Evolutionary conservation across 92 coral and sea anemone species (phyloP).

Genomic region (Epizoanthus fatuus): DNA sequence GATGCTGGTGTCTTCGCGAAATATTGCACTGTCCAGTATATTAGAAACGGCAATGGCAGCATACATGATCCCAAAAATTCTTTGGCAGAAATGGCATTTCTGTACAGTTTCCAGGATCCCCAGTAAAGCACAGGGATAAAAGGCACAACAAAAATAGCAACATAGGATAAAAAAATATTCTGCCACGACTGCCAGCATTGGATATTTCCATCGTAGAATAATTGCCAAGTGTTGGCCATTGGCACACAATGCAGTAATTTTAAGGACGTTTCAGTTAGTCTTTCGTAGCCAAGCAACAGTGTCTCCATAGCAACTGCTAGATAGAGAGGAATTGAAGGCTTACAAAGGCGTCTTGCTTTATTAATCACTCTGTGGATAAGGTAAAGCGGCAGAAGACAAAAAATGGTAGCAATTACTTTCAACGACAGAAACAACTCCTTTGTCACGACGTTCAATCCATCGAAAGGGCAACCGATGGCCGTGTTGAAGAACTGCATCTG

Average conservation of each 20-base stretch:
- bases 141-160: not conserved
- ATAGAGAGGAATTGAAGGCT: not conserved
- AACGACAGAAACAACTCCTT: not conserved
- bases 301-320: slow-evolving; percentile 16
- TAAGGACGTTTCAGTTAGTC: no score
- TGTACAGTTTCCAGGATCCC: slow-evolving; percentile 6
- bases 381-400: not conserved
- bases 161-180: not conserved
- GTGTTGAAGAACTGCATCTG: no score
- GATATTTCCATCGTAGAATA: slow-evolving; percentile 5
- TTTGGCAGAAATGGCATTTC: not conserved
- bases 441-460: no score
- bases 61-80: slow-evolving; percentile 17
- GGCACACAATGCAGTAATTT: slow-evolving; percentile 12
- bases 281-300: not conserved
- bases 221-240: not conserved
- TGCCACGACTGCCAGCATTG: slow-evolving; percentile 22
- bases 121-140: not conserved
- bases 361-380: not conserved
- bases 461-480: no score
- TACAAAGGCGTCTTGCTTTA: not conserved
- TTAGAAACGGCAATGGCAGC: slow-evolving; percentile 10
- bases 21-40: slow-evolving; percentile 9
- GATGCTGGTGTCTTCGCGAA: not conserved
- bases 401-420: not conserved